Evolutionary conservation across 2,113 vertebrate genomes (phyloP).

Genomic region (Leucosticte australis): DNA sequence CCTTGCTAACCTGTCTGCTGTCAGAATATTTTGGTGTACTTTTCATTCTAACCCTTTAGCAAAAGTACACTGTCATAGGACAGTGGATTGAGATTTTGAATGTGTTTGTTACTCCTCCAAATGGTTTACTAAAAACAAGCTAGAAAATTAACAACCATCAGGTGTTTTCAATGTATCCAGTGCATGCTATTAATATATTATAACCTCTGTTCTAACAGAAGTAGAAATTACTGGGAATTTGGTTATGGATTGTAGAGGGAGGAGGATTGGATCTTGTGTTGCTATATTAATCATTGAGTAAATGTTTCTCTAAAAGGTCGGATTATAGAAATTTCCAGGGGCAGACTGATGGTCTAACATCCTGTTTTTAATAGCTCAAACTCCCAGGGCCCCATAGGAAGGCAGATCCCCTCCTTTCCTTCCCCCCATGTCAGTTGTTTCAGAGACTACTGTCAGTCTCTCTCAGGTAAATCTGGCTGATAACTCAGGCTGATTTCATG

Average conservation of each 20-base stretch:
- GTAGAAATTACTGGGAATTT: neutral
- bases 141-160: neutral
- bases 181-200: neutral
- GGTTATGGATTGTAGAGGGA: neutral
- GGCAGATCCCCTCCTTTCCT: neutral
- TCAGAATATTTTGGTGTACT: neutral
- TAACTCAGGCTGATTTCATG: neutral
- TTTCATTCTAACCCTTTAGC: neutral
- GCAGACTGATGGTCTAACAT: neutral
- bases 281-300: neutral
- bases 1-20: neutral
- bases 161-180: neutral
- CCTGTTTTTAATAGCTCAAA: conserved; percentile 31
- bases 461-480: neutral
- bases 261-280: neutral
- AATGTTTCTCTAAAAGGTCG: neutral
- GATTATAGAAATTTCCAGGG: neutral
- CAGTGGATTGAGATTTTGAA: neutral
- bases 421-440: neutral
- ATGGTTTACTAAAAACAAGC: neutral
- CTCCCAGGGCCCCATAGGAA: conserved; percentile 1
- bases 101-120: neutral
- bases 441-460: neutral
- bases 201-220: neutral
- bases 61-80: neutral